Evolutionary conservation across 2,797 vertebrate genomes (phyloP).

Genomic region (Melanotaenia maccullochi): DNA sequence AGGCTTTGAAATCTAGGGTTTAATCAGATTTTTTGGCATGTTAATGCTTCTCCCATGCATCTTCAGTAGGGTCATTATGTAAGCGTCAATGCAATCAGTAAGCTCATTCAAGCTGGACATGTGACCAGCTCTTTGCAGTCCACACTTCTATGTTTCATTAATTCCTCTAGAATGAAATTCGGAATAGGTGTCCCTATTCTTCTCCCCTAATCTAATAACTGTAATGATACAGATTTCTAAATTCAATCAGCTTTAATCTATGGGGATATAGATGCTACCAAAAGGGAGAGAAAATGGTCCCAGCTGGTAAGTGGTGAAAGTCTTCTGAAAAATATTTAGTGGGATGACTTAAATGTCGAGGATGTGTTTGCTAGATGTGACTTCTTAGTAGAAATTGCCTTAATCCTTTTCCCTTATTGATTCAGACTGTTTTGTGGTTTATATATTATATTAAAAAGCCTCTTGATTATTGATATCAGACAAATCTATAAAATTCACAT

Average conservation of each 20-base stretch:
- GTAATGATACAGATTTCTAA: conserved; percentile 76
- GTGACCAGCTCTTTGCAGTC: conserved; percentile 65
- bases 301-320: conserved; percentile 62
- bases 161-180: conserved; percentile 76
- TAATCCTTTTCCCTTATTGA: neutral
- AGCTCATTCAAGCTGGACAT: conserved; percentile 69
- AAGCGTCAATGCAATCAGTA: conserved; percentile 76
- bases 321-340: conserved; percentile 48
- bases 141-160: conserved; percentile 70
- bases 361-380: conserved; percentile 15
- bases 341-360: conserved; percentile 21
- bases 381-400: conserved; percentile 7
- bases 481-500: neutral
- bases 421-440: neutral
- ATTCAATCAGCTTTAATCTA: conserved; percentile 78
- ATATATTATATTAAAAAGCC: conserved; percentile 1
- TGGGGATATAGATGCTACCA: conserved; percentile 66
- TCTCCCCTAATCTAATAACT: conserved; percentile 74
- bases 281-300: conserved; percentile 55
- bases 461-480: neutral
- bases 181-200: conserved; percentile 63
- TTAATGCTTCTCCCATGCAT: conserved; percentile 71
- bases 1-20: conserved; percentile 57
- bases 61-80: conserved; percentile 76
- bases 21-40: conserved; percentile 72